Evolutionary conservation across 2,113 vertebrate genomes (phyloP).

Genomic region (Hypocryptadius cinnamomeus): DNA sequence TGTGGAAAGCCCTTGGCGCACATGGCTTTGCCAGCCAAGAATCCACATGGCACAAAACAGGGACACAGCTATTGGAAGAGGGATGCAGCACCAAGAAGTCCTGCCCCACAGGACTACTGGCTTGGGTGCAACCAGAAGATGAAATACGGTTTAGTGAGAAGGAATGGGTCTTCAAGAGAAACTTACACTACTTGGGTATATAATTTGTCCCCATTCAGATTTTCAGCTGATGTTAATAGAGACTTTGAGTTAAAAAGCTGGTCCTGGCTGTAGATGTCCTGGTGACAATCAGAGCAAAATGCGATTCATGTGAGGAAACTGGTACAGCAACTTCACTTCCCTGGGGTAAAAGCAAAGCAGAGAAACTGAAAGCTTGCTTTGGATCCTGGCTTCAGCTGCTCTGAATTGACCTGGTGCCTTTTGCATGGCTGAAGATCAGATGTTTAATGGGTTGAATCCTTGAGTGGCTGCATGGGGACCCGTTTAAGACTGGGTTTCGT

Average conservation of each 20-base stretch:
- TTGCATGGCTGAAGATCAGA: background rate
- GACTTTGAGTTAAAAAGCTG: background rate
- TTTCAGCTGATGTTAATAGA: background rate
- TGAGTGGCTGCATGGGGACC: background rate
- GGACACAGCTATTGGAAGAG: background rate
- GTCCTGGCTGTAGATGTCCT: background rate
- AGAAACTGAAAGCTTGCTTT: background rate
- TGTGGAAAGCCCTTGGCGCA: background rate
- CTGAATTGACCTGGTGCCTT: background rate
- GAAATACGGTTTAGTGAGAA: background rate
- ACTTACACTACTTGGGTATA: background rate
- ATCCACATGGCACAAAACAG: background rate
- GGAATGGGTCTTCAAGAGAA: background rate
- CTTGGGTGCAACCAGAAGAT: background rate
- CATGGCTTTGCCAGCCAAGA: accelerated
- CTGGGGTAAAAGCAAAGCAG: background rate
- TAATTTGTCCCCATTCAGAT: background rate
- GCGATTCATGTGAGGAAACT: background rate
- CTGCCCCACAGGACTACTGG: background rate
- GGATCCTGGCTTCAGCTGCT: background rate
- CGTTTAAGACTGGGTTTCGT: background rate
- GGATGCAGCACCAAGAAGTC: background rate
- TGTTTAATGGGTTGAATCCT: background rate
- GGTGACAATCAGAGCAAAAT: background rate
- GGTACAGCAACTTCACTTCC: background rate